Evolutionary conservation across 92 coral and sea anemone species (phyloP).

Genomic region (Phenganax subtilis): DNA sequence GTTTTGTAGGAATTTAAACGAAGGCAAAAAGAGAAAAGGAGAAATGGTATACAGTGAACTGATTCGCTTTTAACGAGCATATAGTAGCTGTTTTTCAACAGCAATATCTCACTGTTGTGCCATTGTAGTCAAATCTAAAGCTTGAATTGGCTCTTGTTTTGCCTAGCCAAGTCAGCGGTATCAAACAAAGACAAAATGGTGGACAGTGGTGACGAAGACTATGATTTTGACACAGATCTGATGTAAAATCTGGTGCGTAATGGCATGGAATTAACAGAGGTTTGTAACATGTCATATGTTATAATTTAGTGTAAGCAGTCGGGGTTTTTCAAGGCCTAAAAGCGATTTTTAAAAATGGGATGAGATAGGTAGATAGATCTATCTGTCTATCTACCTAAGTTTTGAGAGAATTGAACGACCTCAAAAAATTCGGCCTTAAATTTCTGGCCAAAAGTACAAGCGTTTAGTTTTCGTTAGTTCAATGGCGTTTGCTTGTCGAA

Average conservation of each 20-base stretch:
- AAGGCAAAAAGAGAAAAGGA: conserved; percentile 64
- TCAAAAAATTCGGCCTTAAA: too few relatives aligned
- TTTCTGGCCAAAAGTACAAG: too few relatives aligned
- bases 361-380: too few relatives aligned
- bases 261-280: too few relatives aligned
- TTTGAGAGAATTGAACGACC: too few relatives aligned
- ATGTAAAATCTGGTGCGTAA: not conserved
- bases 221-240: conserved; percentile 50
- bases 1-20: conserved; percentile 59
- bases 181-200: conserved; percentile 33
- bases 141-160: not conserved
- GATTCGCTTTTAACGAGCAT: not conserved
- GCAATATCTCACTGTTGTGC: not conserved
- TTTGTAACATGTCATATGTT: too few relatives aligned
- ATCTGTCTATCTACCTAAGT: too few relatives aligned
- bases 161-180: not conserved
- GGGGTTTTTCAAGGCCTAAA: too few relatives aligned
- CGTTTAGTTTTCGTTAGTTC: too few relatives aligned
- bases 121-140: not conserved
- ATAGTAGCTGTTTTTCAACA: not conserved
- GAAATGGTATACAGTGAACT: conserved; percentile 47
- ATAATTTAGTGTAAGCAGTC: too few relatives aligned
- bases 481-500: too few relatives aligned
- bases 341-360: too few relatives aligned
- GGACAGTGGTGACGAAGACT: conserved; percentile 51